phyloP scores from a whole-genome alignment of 2,113 vertebrate genomes.

The Bambusicola thoracicus region DNA sequence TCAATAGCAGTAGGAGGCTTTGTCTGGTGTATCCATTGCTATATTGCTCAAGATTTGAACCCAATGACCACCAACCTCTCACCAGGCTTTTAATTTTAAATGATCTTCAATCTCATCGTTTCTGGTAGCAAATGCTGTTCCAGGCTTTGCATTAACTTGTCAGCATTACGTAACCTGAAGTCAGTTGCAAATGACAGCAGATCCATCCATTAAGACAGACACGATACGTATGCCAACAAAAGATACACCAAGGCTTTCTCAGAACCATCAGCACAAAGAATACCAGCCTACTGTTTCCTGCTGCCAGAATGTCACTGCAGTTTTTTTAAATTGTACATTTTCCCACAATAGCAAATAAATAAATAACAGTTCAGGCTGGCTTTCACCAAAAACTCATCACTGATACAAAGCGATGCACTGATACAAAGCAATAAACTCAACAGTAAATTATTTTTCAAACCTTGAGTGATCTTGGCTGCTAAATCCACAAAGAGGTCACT shows the following conservation, averaged over 20 bases:
- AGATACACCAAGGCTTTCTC: not conserved
- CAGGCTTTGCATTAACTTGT: not conserved
- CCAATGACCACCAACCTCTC: not conserved
- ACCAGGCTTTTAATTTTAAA: not conserved
- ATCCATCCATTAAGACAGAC: not conserved
- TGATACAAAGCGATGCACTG: too few species aligned
- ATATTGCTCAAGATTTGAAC: not conserved
- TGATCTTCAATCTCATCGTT: not conserved
- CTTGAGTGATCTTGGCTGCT: slow-evolving; percentile 93
- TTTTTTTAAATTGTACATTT: not conserved
- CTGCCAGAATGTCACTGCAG: not conserved
- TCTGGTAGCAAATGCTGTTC: not conserved
- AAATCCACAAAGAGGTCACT: slow-evolving; percentile 94
- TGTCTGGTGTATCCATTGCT: not conserved
- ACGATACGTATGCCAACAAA: fast-evolving
- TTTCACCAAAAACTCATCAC: not conserved
- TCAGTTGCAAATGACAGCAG: not conserved
- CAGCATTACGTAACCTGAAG: not conserved
- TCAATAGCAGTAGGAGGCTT: not conserved
- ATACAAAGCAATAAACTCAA: not conserved
- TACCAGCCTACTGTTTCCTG: not conserved
- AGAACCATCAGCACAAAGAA: not conserved
- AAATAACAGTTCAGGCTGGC: not conserved
- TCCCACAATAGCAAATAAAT: not conserved
- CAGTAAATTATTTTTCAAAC: slow-evolving; percentile 67